Percentiles rank a stretch among this genome's conserved stretches.
Evolutionary conservation across 2,113 vertebrate genomes (phyloP).

Genomic region (Riparia riparia): DNA sequence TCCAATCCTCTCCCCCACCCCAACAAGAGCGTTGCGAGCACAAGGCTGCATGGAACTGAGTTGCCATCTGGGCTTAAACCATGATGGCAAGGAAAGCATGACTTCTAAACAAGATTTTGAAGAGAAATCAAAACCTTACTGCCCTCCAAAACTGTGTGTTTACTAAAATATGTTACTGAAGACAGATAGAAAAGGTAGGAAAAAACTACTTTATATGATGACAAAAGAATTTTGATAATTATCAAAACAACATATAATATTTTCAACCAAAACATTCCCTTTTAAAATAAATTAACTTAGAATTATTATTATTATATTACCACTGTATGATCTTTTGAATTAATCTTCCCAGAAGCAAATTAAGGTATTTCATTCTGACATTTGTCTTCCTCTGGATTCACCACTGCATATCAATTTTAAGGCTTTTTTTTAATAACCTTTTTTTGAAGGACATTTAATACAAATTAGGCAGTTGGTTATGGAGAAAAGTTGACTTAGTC

Average conservation of each 20-base stretch:
- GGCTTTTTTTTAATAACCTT: background rate
- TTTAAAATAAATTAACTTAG: background rate
- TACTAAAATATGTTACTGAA: background rate
- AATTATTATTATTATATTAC: background rate
- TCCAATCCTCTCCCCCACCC: background rate
- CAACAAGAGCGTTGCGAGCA: rapidly evolving
- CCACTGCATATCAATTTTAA: background rate
- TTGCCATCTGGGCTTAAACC: background rate
- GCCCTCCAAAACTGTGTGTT: background rate
- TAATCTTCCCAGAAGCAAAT: background rate
- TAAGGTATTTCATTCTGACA: background rate
- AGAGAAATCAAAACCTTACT: background rate
- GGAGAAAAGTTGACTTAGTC: background rate
- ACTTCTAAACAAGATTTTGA: background rate
- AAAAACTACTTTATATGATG: background rate
- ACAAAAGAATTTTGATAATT: background rate
- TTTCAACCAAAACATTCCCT: background rate
- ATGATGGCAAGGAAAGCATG: rapidly evolving
- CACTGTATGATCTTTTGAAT: background rate
- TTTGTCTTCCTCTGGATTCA: background rate
- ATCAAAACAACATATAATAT: background rate
- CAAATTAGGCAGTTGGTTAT: background rate
- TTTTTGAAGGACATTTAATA: background rate
- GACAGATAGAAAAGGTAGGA: background rate
- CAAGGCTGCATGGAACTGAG: background rate